Conservation (phyloP, 2,797 vertebrate species). For the Perodicticus potto region DNA sequence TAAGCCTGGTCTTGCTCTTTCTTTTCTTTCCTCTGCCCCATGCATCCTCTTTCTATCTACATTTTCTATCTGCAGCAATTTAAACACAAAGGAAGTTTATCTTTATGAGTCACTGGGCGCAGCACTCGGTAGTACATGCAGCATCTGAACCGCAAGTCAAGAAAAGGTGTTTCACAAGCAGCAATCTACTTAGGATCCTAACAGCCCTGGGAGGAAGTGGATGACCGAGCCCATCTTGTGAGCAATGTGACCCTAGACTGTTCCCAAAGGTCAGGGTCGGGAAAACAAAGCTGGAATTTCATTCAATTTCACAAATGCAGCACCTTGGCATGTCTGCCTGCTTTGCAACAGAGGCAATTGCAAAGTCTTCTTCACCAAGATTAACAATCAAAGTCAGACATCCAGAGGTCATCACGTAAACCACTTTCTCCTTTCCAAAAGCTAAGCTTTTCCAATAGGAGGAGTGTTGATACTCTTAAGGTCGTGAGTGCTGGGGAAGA, state of each 20-base stretch:
- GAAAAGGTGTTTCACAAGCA: conserved; percentile 71
- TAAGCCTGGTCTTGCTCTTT: background rate
- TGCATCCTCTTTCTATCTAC: background rate
- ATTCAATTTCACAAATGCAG: conserved; percentile 63
- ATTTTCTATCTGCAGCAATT: background rate
- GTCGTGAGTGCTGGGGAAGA: background rate
- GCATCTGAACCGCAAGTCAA: conserved; percentile 64
- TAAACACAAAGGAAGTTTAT: background rate
- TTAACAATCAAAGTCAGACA: conserved; percentile 49
- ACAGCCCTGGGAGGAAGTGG: conserved; percentile 48
- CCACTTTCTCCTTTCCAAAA: background rate
- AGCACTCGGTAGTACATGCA: background rate
- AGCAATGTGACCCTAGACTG: conserved; percentile 77
- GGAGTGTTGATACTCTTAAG: background rate
- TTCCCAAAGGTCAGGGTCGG: conserved; percentile 71
- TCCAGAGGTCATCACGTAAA: background rate
- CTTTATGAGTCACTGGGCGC: background rate
- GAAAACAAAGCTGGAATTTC: conserved; percentile 66
- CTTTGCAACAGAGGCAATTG: background rate
- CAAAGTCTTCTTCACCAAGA: conserved; percentile 10
- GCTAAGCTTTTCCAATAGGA: background rate
- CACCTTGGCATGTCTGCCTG: background rate
- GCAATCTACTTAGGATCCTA: conserved; percentile 42
- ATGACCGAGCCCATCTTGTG: conserved; percentile 67
- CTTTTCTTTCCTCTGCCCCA: background rate